A percentile compares a stretch with the other conserved stretches of the same genome.
Conservation (phyloP, 2,113 vertebrate species). For the Ochotona princeps region DNA sequence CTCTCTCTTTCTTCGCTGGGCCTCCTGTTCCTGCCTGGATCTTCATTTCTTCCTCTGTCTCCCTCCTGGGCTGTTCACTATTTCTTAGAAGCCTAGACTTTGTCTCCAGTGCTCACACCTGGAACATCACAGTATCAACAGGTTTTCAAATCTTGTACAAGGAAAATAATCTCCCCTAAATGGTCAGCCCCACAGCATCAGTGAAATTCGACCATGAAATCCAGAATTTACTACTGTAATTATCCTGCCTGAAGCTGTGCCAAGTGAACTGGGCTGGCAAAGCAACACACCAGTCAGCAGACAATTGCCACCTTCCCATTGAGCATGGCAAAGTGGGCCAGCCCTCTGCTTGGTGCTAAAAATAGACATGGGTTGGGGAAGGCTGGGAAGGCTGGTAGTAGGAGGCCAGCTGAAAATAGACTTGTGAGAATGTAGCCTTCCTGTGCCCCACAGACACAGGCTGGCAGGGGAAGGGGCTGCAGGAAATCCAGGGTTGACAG, state of each 20-base stretch:
- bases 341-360: slow-evolving; percentile 59
- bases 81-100: background rate
- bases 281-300: background rate
- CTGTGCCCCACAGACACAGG: slow-evolving; percentile 1
- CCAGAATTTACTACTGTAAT: background rate
- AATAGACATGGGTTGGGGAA: slow-evolving; percentile 46
- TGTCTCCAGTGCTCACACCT: background rate
- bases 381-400: background rate
- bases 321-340: slow-evolving; percentile 19
- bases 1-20: background rate
- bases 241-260: slow-evolving; percentile 44
- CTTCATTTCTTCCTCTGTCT: background rate
- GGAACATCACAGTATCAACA: background rate
- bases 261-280: slow-evolving; percentile 22
- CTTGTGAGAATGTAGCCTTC: background rate
- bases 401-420: slow-evolving; percentile 66
- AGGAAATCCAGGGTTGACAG: slow-evolving; percentile 18
- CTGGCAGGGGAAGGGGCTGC: background rate
- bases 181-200: background rate
- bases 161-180: background rate
- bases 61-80: background rate
- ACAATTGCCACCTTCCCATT: background rate
- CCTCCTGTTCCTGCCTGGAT: background rate
- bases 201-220: background rate
- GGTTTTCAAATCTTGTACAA: background rate